phyloP scores from a whole-genome alignment of 2,797 vertebrate genomes.

The Pseudopleuronectes americanus region DNA sequence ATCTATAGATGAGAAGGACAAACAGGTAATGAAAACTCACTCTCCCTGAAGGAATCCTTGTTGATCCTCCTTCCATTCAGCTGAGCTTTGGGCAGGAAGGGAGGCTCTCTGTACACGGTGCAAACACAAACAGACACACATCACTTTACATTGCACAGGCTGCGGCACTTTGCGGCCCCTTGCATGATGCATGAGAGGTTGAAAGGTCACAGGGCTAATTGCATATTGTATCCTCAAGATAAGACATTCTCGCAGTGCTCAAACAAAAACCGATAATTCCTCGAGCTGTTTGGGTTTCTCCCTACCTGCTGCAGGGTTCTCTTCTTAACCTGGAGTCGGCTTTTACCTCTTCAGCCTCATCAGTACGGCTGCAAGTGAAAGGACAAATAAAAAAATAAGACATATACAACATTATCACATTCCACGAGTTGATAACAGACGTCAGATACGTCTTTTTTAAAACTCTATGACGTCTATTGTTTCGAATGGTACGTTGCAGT shows the following conservation, averaged over 20 bases:
- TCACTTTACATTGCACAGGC: conserved; percentile 37
- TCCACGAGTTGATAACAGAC: background rate
- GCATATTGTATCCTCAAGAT: background rate
- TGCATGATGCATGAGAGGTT: conserved; percentile 29
- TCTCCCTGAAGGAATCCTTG: conserved; percentile 54
- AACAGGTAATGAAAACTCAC: conserved; percentile 70
- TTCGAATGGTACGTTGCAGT: conserved; percentile 1
- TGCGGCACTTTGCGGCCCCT: background rate
- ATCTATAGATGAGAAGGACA: background rate
- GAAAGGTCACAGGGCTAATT: conserved; percentile 26
- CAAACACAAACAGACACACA: conserved; percentile 45
- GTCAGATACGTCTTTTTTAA: no score
- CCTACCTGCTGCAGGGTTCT: conserved; percentile 64
- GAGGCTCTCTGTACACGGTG: conserved; percentile 77
- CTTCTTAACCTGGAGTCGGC: conserved; percentile 37
- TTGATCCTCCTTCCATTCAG: conserved; percentile 48
- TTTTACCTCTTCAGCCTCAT: conserved; percentile 10
- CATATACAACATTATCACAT: background rate
- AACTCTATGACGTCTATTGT: no score
- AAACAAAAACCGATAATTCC: background rate
- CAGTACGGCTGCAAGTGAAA: conserved; percentile 2
- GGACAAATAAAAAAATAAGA: conserved; percentile 6
- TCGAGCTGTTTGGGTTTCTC: background rate
- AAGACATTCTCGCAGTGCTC: no score
- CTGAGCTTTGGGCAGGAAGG: conserved; percentile 52